Percentiles rank a stretch among this genome's conserved stretches.
phyloP scores from a whole-genome alignment of 2,888 invertebrate genomes.

The Labia minor region DNA sequence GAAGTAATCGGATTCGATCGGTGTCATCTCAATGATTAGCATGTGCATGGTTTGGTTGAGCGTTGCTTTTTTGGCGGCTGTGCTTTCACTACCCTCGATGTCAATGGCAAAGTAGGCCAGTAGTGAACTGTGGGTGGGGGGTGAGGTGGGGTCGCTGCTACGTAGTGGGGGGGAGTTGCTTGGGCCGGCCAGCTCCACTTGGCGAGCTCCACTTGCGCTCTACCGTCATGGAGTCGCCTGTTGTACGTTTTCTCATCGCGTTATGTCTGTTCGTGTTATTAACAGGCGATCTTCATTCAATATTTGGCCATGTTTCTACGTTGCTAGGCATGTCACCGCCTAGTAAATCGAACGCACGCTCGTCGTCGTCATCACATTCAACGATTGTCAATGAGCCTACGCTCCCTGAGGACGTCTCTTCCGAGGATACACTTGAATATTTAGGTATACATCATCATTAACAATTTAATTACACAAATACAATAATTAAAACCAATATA shows the following conservation, averaged over 20 bases:
- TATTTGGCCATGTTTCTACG: neutral
- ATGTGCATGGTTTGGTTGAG: no score
- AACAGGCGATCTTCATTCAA: conserved; percentile 37
- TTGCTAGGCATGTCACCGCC: neutral
- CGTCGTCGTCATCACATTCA: neutral
- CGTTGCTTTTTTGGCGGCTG: neutral
- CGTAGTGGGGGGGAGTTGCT: no score
- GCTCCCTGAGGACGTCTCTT: neutral
- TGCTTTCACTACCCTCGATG: neutral
- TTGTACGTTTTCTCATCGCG: conserved; percentile 42
- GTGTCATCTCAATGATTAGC: no score
- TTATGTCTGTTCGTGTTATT: conserved; percentile 44
- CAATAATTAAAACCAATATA: no score
- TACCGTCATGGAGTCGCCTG: conserved; percentile 29
- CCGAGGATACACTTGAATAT: neutral
- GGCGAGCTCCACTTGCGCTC: no score
- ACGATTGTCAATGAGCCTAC: neutral
- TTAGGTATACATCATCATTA: neutral
- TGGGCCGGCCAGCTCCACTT: no score
- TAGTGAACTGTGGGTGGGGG: neutral
- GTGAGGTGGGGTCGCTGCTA: neutral
- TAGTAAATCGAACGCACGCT: neutral
- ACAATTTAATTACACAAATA: no score
- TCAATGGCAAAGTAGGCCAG: neutral
- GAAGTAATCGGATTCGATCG: no score